Percentiles rank a stretch among this genome's conserved stretches.
Evolutionary conservation across 2,888 invertebrate genomes (phyloP).

Genomic region (Cephus runcator): DNA sequence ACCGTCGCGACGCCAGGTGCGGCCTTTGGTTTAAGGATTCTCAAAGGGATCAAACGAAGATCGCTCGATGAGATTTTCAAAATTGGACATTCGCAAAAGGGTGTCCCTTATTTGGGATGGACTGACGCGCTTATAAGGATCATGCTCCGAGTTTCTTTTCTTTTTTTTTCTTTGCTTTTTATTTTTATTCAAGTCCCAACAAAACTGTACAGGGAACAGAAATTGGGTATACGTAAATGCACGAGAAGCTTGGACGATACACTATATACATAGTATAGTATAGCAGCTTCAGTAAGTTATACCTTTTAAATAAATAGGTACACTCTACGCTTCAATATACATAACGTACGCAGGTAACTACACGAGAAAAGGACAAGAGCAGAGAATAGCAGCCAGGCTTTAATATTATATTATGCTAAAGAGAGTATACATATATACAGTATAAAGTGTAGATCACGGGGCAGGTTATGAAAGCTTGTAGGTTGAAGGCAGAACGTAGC

Average conservation of each 20-base stretch:
- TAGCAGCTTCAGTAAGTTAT: not conserved
- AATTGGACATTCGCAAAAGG: not conserved
- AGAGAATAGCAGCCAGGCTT: conserved; percentile 17
- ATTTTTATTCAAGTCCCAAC: not conserved
- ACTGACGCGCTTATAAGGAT: not conserved
- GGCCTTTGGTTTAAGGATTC: not conserved
- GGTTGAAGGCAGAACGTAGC: not conserved
- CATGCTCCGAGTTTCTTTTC: too few relatives aligned
- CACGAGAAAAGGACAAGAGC: not conserved
- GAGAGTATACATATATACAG: not conserved
- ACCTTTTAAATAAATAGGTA: not conserved
- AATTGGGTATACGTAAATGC: not conserved
- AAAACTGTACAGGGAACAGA: not conserved
- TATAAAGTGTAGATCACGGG: not conserved
- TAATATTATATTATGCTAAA: conserved; percentile 26
- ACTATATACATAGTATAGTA: too few relatives aligned
- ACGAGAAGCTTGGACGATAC: not conserved
- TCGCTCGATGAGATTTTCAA: not conserved
- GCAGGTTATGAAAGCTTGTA: not conserved
- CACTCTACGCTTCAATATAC: not conserved
- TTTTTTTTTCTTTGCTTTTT: not conserved
- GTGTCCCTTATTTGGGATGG: not conserved
- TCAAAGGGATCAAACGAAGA: not conserved
- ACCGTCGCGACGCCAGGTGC: conserved; percentile 11
- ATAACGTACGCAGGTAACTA: not conserved